Conservation (phyloP, 2,113 vertebrate species). For the Chionodraco myersi region DNA sequence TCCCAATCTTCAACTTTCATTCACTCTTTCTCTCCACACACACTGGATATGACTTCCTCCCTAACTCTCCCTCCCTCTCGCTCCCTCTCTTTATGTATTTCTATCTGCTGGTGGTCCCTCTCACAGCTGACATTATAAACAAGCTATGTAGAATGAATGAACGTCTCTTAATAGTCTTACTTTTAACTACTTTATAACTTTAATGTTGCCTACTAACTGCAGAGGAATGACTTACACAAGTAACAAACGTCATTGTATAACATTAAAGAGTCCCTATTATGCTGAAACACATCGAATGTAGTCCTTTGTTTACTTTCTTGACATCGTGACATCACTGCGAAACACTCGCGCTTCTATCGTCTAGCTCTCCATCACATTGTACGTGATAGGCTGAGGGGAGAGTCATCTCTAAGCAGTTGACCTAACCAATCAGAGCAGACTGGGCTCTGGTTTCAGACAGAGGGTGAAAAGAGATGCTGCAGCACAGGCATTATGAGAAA, state of each 20-base stretch:
- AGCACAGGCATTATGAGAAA: too few species aligned
- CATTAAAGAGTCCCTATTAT: neutral
- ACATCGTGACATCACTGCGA: too few species aligned
- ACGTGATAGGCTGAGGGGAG: too few species aligned
- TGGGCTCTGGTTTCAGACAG: too few species aligned
- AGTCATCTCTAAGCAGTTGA: too few species aligned
- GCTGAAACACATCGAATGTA: too few species aligned
- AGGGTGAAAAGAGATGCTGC: too few species aligned
- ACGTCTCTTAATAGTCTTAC: neutral
- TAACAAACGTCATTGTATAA: conserved; percentile 7
- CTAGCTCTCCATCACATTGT: too few species aligned
- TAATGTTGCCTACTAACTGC: neutral
- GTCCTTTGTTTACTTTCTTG: too few species aligned
- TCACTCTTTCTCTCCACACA: conserved; percentile 48
- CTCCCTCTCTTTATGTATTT: neutral
- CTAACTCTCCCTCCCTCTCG: conserved; percentile 22
- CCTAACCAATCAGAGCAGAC: too few species aligned
- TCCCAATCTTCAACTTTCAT: conserved; percentile 43
- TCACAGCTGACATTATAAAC: conserved; percentile 9
- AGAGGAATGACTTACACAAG: neutral
- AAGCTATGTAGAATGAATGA: neutral
- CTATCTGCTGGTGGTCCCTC: neutral
- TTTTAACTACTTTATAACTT: neutral
- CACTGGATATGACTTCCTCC: conserved; percentile 28
- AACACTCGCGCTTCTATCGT: too few species aligned